Evolutionary conservation across 2,888 invertebrate genomes (phyloP).

Genomic region (Lysandra coridon): DNA sequence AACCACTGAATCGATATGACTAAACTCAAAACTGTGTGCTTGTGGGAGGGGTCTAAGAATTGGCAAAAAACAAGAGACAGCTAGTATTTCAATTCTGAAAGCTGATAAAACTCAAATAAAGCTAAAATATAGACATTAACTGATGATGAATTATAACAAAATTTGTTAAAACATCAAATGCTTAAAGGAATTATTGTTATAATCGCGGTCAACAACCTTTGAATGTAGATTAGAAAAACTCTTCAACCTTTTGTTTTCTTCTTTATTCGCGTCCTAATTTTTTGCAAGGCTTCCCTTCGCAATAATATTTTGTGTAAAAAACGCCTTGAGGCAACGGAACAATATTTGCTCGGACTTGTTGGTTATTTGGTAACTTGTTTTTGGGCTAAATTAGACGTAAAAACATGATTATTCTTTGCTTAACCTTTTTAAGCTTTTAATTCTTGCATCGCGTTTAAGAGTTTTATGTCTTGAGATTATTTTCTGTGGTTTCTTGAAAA

Average conservation of each 20-base stretch:
- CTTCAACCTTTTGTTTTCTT: conserved; percentile 29
- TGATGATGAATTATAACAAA: not conserved
- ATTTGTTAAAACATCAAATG: not conserved
- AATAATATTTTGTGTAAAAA: not conserved
- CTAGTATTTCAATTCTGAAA: too few species aligned
- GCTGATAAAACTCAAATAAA: too few species aligned
- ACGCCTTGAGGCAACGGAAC: conserved; percentile 1
- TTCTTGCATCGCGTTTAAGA: conserved; percentile 21
- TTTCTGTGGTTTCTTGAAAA: too few species aligned
- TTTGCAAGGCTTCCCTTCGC: conserved; percentile 8
- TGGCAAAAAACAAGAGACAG: too few species aligned
- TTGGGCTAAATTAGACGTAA: conserved; percentile 21
- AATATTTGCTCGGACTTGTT: conserved; percentile 23
- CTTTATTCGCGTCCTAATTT: conserved; percentile 22
- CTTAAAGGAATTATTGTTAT: conserved; percentile 28
- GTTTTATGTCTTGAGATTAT: conserved; percentile 5
- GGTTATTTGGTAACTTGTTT: conserved; percentile 20
- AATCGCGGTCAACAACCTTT: conserved; percentile 39
- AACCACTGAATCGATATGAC: too few species aligned
- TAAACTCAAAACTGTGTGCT: too few species aligned
- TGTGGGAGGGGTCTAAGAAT: too few species aligned
- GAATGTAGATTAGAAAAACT: conserved; percentile 37
- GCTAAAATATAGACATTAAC: too few species aligned
- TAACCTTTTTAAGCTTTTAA: conserved; percentile 21
- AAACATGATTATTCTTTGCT: conserved; percentile 22